Evolutionary conservation across 2,888 invertebrate species (phyloP), one percentile per base, ranked within the genome.

Genomic region (Cataglyphis rosenhaueri): DNA sequence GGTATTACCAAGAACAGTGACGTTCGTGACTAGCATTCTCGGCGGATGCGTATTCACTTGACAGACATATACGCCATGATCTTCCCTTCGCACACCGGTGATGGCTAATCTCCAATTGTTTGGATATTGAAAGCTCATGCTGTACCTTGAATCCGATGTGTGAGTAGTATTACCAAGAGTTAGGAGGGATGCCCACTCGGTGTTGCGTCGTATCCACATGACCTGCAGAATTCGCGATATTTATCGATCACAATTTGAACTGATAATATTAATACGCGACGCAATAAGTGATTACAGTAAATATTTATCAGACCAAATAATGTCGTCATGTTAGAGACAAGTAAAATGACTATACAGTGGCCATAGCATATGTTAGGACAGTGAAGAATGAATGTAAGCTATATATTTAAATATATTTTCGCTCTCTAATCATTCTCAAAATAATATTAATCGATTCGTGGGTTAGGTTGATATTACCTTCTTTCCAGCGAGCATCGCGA

Each of bases 41-140:
- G 97, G 97, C 32, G 97, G 97, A 95, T 97, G 97, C 64, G 97
- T 97, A 81, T 97, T 97, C 93, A 97, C 97, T 96, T 97, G 97
- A 95, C 97, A 97, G 96, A 97, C 97, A 93, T 97, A 97, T 81
- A 96, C 95, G 32, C 97, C 97, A 64, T 96, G 96, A 92, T 97
- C 97, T 44, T 96, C 96, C 85, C 96, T 95, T 91, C 96, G 96
- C 55, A 97, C 97, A 78, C 97, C 96, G 92, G 97, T 96, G 92
- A 97, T 97, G 87, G 96, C 95, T 59, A 97, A 95, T 81, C 96
- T 95, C 97, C 97, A 97, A 92, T 97, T 97, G 93, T 96, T 97
- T 4, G 97, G 97, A 92, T 97, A 97, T 93, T 96, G 96, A 92
- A 96, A 97, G 92, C 96, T 96, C 48, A 97, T 95, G 82, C 96